Percentiles rank a stretch among this genome's conserved stretches.
phyloP scores from a whole-genome alignment of 2,113 vertebrate species.

The Vombatus ursinus region DNA sequence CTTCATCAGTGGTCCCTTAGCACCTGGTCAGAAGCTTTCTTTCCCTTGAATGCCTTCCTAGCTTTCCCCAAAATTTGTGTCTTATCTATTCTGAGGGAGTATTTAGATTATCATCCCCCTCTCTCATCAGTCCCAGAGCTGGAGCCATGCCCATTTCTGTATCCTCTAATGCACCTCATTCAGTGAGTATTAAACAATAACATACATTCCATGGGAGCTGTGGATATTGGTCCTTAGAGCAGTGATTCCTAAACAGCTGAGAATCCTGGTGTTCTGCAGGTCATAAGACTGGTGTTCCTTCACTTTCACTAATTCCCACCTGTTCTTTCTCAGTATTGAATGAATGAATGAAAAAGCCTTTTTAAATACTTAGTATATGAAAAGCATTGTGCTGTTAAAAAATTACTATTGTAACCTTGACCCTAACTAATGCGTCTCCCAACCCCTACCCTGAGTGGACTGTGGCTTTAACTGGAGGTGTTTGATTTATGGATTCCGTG shows the following conservation, averaged over 20 bases:
- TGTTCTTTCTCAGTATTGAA: neutral
- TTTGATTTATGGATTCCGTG: neutral
- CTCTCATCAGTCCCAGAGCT: neutral
- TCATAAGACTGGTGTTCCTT: neutral
- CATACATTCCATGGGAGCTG: slow-evolving; percentile 13
- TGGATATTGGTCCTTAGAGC: neutral
- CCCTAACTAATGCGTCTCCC: neutral
- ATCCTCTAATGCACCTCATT: neutral
- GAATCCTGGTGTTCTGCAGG: neutral
- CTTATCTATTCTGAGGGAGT: neutral
- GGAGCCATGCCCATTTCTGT: neutral
- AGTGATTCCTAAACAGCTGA: neutral
- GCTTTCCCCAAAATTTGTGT: neutral
- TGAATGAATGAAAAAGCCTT: neutral
- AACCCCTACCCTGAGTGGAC: neutral
- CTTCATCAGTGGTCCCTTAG: neutral
- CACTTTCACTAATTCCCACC: neutral
- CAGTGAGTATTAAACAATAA: slow-evolving; percentile 40
- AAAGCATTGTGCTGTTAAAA: neutral
- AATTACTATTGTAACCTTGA: neutral
- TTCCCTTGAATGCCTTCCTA: neutral
- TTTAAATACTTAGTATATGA: neutral
- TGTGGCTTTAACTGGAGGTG: neutral
- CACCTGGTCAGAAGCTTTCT: neutral
- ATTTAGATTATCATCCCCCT: neutral